Percentiles rank a stretch among this genome's conserved stretches.
phyloP scores from a whole-genome alignment of 2,888 invertebrate genomes.

The Zaprionus obscuricornis region DNA sequence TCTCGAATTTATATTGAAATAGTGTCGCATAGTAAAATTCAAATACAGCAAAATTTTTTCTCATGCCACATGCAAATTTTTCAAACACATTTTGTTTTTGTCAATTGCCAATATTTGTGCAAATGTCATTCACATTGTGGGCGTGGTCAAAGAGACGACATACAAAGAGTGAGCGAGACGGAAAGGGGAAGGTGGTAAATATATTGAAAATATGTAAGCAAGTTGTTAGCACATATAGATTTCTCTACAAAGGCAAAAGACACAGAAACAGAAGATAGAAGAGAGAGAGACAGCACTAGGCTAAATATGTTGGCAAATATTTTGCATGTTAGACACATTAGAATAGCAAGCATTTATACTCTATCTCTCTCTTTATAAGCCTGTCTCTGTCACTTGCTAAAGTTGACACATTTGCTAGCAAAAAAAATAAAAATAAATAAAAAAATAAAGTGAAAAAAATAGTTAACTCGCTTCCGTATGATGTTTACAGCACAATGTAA shows the following conservation, averaged over 20 bases:
- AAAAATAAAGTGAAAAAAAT: slow-evolving; percentile 21
- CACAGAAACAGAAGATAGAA: too few relatives aligned
- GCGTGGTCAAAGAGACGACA: background rate
- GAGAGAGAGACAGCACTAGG: too few relatives aligned
- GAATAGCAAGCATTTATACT: slow-evolving; percentile 34
- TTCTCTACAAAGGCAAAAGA: slow-evolving; percentile 2
- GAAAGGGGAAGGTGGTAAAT: background rate
- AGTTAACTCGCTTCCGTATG: slow-evolving; percentile 50
- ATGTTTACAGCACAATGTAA: slow-evolving; percentile 32
- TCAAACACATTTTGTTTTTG: slow-evolving; percentile 14
- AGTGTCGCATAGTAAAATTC: slow-evolving; percentile 30
- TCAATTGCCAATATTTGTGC: slow-evolving; percentile 47
- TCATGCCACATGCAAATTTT: slow-evolving; percentile 19
- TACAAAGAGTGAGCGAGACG: too few relatives aligned
- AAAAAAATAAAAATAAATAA: slow-evolving; percentile 9
- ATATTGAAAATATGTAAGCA: slow-evolving; percentile 14
- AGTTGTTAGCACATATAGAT: slow-evolving; percentile 52
- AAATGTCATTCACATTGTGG: slow-evolving; percentile 63
- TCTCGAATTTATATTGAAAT: slow-evolving; percentile 13
- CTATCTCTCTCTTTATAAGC: slow-evolving; percentile 7
- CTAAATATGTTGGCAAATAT: slow-evolving; percentile 41
- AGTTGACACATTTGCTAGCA: slow-evolving; percentile 26
- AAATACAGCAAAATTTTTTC: slow-evolving; percentile 49
- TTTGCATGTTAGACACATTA: slow-evolving; percentile 18
- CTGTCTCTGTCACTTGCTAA: slow-evolving; percentile 5